Evolutionary conservation across 2,113 vertebrate species (phyloP).

Genomic region (Corythornis madagascariensis): DNA sequence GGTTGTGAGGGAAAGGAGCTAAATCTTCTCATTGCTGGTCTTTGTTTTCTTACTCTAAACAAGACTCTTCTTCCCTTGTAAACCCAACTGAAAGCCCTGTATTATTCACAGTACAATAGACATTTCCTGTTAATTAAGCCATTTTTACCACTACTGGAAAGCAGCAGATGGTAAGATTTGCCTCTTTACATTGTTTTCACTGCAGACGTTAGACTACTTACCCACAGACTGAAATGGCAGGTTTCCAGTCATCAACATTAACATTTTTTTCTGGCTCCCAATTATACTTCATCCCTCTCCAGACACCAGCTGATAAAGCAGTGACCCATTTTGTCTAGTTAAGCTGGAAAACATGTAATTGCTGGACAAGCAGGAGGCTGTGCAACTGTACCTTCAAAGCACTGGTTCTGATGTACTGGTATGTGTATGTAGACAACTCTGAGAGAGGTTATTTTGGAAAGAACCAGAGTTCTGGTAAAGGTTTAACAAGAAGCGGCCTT

Average conservation of each 20-base stretch:
- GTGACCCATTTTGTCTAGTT: constrained; percentile 67
- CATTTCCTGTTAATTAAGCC: not conserved
- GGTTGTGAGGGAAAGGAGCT: not conserved
- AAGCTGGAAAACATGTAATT: constrained; percentile 38
- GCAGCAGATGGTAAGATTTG: constrained; percentile 40
- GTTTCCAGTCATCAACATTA: constrained; percentile 36
- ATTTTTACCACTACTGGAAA: not conserved
- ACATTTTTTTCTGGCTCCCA: constrained; percentile 39
- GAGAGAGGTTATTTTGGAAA: not conserved
- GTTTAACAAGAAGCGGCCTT: not conserved
- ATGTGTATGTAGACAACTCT: not conserved
- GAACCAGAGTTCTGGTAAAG: not conserved
- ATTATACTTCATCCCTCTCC: constrained; percentile 32
- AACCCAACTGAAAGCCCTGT: not conserved
- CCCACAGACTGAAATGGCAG: constrained; percentile 45
- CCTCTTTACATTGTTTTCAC: constrained; percentile 34
- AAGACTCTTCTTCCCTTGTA: not conserved
- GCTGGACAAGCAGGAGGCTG: not conserved
- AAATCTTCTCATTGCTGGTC: not conserved
- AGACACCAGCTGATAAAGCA: constrained; percentile 59
- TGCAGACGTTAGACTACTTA: not conserved
- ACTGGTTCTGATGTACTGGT: not conserved
- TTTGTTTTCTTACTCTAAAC: not conserved
- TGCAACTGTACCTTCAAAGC: not conserved
- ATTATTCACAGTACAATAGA: not conserved